Base-by-base conservation (phyloP, 2,797 vertebrate species). In the Limnodromus scolopaceus region DNA sequence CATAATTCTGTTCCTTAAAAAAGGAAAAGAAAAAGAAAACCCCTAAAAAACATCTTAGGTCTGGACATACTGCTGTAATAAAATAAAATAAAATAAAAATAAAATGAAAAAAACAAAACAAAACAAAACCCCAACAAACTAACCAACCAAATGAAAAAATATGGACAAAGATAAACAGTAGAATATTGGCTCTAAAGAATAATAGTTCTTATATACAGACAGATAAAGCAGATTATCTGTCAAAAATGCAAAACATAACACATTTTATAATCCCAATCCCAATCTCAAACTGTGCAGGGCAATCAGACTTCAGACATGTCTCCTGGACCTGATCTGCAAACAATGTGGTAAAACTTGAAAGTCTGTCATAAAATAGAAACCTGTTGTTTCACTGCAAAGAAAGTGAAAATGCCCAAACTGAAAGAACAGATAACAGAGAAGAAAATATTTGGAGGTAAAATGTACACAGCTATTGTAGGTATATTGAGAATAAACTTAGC, bases 31-130 rank as follows among this genome's bases (percentile, higher is more conserved):
- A 16, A 16, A 34, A 54, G n/a, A 51, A 17, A 72, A 17, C 20
- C 11, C 28, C 19, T 24, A 2, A 0, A 43, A 61, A 66, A 10
- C 5, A 51, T 0, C 2, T 77, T 70, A 49, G 17, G 18, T 46
- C 54, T 48, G 22, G 23, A 13, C 22, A 71, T 68, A 84, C 7
- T 79, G 10, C 10, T 72, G 41, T 27, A 72, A 57, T 17, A 60
- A 57, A 87, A 82, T 11, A 46, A 69, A 80, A 45, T 10, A 5
- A 41, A 41, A 41, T 15, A 22, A 71, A 71, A 46, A 18, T 27
- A 14, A 20, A 30, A 39, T 17, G 24, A 55, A 45, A 43, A 32
- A 7, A 39, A 6, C 2, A 28, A 34, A 54, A 0, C 2, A 2
- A 13, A 63, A 39, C 5, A 38, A 71, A 15, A 5, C 11, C 51